Evolutionary conservation across 2,113 vertebrate genomes (phyloP).

Genomic region (Acanthisitta chloris): DNA sequence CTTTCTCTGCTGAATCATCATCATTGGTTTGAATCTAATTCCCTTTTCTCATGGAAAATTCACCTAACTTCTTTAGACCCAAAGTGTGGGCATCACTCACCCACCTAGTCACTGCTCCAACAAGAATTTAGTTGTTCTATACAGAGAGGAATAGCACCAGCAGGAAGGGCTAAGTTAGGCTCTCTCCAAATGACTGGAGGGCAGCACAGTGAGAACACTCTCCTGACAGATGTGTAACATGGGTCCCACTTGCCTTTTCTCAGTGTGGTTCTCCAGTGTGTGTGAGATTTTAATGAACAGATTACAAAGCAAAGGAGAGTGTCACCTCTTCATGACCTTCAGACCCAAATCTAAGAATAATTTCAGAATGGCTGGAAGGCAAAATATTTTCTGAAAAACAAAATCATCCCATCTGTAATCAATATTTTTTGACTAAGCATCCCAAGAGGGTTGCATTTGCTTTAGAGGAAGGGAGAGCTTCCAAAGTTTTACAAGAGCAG

Average conservation of each 20-base stretch:
- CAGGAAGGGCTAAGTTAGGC: background rate
- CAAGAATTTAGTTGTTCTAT: background rate
- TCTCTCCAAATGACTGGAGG: background rate
- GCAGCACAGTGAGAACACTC: background rate
- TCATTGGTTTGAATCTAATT: background rate
- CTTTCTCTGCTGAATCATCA: background rate
- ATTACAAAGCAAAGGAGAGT: background rate
- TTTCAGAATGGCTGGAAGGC: background rate
- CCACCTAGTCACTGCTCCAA: background rate
- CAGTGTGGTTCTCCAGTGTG: background rate
- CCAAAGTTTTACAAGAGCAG: background rate
- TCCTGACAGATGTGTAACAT: background rate
- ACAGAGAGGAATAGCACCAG: background rate
- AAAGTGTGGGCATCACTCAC: background rate
- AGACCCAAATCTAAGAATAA: background rate
- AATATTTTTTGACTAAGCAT: slow-evolving; percentile 37
- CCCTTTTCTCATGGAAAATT: background rate
- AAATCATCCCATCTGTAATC: background rate
- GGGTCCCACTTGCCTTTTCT: background rate
- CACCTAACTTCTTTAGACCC: background rate
- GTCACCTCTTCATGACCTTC: background rate
- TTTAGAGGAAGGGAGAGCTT: background rate
- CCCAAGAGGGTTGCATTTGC: background rate
- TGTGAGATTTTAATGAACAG: background rate
- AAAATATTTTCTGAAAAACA: slow-evolving; percentile 23